A percentile compares a stretch with the other conserved stretches of the same genome.
Evolutionary conservation across 2,888 invertebrate genomes (phyloP).

Genomic region (Melieria omissa): DNA sequence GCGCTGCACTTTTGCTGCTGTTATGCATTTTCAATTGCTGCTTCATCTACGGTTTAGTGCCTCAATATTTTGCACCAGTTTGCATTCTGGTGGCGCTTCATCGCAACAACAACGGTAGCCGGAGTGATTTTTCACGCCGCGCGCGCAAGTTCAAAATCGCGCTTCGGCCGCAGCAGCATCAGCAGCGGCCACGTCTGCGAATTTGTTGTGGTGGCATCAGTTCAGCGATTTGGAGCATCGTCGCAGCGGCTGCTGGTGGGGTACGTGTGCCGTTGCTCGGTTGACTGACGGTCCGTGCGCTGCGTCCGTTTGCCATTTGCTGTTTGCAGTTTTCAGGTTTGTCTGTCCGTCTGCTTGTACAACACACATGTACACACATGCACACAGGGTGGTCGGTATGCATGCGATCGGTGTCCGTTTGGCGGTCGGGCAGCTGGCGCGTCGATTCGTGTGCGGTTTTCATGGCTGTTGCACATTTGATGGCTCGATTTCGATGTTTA

Average conservation of each 20-base stretch:
- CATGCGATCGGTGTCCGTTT: not conserved
- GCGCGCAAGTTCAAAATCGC: slow-evolving; percentile 7
- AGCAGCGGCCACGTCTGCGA: not conserved
- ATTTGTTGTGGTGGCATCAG: too few species aligned
- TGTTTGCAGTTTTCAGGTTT: too few species aligned
- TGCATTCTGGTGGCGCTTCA: slow-evolving; percentile 26
- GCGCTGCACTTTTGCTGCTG: slow-evolving; percentile 9
- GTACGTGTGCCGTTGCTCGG: too few species aligned
- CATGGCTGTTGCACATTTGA: slow-evolving; percentile 30
- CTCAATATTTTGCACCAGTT: slow-evolving; percentile 27
- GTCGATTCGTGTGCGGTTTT: slow-evolving; percentile 14
- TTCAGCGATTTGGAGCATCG: too few species aligned
- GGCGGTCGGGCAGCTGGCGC: not conserved
- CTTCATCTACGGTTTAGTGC: slow-evolving; percentile 10
- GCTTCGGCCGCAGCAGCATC: not conserved
- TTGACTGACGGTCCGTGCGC: too few species aligned
- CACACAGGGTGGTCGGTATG: not conserved
- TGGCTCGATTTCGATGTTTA: not conserved
- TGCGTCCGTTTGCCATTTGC: too few species aligned
- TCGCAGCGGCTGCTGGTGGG: too few species aligned
- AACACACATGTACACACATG: too few species aligned
- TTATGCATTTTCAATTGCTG: slow-evolving; percentile 11
- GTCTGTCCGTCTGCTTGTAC: too few species aligned
- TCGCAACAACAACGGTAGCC: slow-evolving; percentile 1
- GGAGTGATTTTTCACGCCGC: slow-evolving; percentile 8